Conservation (phyloP, 2,888 invertebrate genomes). For the Idaea straminata region DNA sequence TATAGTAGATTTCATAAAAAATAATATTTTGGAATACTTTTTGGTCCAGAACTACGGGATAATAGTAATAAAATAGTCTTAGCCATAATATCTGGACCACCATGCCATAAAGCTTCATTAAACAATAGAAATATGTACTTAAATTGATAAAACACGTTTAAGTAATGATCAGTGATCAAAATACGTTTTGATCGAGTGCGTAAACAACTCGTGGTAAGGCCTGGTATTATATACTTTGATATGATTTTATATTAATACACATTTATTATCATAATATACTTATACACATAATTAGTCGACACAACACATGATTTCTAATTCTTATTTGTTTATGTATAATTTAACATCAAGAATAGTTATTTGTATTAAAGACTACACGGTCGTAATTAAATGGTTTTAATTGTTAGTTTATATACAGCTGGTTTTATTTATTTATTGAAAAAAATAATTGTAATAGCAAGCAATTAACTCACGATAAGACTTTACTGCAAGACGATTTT, state of each 20-base stretch:
- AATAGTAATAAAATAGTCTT: too few relatives aligned
- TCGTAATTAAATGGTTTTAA: background rate
- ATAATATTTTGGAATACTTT: too few relatives aligned
- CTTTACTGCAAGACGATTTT: too few relatives aligned
- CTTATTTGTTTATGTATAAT: background rate
- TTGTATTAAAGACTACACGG: background rate
- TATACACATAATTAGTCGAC: background rate
- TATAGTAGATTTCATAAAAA: too few relatives aligned
- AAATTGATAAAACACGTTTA: too few relatives aligned
- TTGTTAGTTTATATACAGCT: background rate
- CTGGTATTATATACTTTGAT: background rate
- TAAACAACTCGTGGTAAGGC: too few relatives aligned
- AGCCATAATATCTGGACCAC: too few relatives aligned
- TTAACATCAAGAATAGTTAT: background rate
- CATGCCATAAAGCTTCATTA: too few relatives aligned
- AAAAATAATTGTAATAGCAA: background rate
- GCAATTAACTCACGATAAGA: background rate
- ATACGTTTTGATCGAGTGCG: too few relatives aligned
- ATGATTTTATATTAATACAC: background rate
- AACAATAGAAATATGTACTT: too few relatives aligned
- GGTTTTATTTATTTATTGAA: background rate
- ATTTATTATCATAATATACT: background rate
- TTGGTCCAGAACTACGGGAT: too few relatives aligned
- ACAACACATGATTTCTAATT: background rate
- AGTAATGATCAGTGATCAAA: too few relatives aligned